Percentiles rank a stretch among this genome's conserved stretches.
These are phyloP conservation scores for Coleophora deauratella DNA, from an alignment of 2,888 invertebrate genomes.

Conservation along the genomic window DNA sequence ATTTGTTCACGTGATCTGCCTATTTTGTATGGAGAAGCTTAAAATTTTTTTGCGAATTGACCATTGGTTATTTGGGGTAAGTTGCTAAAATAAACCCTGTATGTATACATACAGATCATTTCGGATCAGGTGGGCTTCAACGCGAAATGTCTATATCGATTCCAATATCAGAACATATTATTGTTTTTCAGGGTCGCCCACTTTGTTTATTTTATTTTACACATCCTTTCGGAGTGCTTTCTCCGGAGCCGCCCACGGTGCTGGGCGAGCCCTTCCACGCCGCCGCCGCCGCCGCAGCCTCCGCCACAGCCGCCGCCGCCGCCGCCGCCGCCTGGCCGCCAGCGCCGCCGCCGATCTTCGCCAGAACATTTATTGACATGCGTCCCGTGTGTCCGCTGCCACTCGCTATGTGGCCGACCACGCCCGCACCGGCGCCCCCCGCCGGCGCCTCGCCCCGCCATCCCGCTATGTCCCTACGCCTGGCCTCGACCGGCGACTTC, in stretches of 20 bases:
- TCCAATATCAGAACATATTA: neutral
- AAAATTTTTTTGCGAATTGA: too few relatives aligned
- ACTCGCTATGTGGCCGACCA: conserved; percentile 23
- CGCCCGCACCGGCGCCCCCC: conserved; percentile 11
- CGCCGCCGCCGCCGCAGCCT: conserved; percentile 31
- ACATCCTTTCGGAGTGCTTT: conserved; percentile 71
- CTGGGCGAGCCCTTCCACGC: conserved; percentile 26
- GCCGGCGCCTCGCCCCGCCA: conserved; percentile 19
- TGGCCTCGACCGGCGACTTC: conserved; percentile 27
- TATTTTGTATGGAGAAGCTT: too few relatives aligned
- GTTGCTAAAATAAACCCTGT: too few relatives aligned
- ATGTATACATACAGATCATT: too few relatives aligned
- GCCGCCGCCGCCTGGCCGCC: conserved; percentile 27
- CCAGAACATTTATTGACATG: conserved; percentile 35
- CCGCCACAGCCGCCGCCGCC: conserved; percentile 29
- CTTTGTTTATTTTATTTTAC: conserved; percentile 74
- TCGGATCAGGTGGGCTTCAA: too few relatives aligned
- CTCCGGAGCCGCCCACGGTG: conserved; percentile 55
- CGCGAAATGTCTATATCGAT: too few relatives aligned
- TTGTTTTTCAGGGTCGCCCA: conserved; percentile 48
- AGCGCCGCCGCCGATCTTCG: conserved; percentile 12
- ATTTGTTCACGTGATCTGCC: too few relatives aligned
- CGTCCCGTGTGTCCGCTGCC: conserved; percentile 22
- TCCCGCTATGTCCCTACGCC: conserved; percentile 22
- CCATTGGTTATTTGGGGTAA: too few relatives aligned